Evolutionary conservation across 2,888 invertebrate species (phyloP).

Genomic region (Abscondita cerata): DNA sequence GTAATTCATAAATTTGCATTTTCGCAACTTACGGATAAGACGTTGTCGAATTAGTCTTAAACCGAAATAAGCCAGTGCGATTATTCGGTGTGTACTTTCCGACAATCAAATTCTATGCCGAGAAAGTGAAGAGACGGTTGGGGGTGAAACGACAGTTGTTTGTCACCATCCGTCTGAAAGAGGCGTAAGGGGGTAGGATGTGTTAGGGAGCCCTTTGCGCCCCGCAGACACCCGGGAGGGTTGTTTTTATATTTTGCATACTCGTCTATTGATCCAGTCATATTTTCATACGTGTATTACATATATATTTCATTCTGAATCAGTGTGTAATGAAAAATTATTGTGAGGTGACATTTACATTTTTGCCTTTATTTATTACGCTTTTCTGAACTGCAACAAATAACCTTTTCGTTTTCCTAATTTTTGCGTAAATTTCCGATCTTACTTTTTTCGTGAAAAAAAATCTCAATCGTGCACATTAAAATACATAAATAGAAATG

Average conservation of each 20-base stretch:
- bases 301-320: conserved; percentile 50
- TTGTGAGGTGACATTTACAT: conserved; percentile 48
- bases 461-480: too few relatives aligned
- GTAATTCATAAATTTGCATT: too few relatives aligned
- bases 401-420: conserved; percentile 40
- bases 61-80: background rate
- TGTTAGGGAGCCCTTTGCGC: conserved; percentile 40
- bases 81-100: conserved; percentile 23
- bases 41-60: too few relatives aligned
- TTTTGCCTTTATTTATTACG: conserved; percentile 47
- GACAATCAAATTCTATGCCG: conserved; percentile 49
- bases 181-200: conserved; percentile 40
- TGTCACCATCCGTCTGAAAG: conserved; percentile 51
- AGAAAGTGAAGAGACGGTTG: conserved; percentile 42
- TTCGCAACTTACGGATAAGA: too few relatives aligned
- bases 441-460: background rate
- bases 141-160: conserved; percentile 54
- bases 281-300: conserved; percentile 54
- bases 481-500: conserved; percentile 53
- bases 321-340: conserved; percentile 50
- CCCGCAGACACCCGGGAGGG: conserved; percentile 44
- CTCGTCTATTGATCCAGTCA: conserved; percentile 54
- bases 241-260: conserved; percentile 55
- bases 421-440: conserved; percentile 39
- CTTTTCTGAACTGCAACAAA: conserved; percentile 38